Evolutionary conservation across 2,113 vertebrate genomes (phyloP), one percentile per base, ranked within the genome.

Genomic region (Corapipo altera): DNA sequence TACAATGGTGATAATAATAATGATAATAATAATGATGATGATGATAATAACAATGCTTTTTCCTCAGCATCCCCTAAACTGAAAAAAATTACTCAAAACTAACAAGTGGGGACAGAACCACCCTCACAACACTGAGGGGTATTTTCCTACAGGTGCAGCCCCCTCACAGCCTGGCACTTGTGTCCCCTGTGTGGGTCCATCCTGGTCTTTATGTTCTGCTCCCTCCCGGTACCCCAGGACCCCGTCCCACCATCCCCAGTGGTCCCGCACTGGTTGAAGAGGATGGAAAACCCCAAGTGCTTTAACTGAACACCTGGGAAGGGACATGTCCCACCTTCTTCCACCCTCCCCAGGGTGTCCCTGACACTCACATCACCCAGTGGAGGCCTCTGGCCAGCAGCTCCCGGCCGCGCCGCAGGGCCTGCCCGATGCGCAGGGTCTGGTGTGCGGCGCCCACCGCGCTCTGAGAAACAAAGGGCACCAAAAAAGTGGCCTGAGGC

Each of bases 361-460:
- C 16, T 10, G 2, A 5, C 80, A 92, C 99, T 98, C 96, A 99
- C 99, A 98, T 97, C 57, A 98, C 97, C 98, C 98, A 98, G 95
- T 98, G 98, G 26, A 98, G 98, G 21, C 99, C 99, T 59, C 98
- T 98, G 9, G 98, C 98, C 54, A 98, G 97, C 64, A 99, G 89
- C 67, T 99, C 98, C 95, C 97, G 93, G 93, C 97, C 98, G 2
- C 80, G 91, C 87, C 97, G 96, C 95, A 99, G 96, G 27, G 96
- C 80, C 35, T 14, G 89, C 1, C 98, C 96, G 65, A 98, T 97
- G 88, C 98, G 97, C 94, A 99, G 96, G 15, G 98, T 98, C 97
- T 99, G 99, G 96, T 99, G 98, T 52, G 98, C 98, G 1, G 98
- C 98, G 2, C 98, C 98, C 54, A 99, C 84, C 9, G 98, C 96